These are phyloP conservation scores for Ia io DNA, from an alignment of 2,113 vertebrate genomes.

Conservation along the genomic window DNA sequence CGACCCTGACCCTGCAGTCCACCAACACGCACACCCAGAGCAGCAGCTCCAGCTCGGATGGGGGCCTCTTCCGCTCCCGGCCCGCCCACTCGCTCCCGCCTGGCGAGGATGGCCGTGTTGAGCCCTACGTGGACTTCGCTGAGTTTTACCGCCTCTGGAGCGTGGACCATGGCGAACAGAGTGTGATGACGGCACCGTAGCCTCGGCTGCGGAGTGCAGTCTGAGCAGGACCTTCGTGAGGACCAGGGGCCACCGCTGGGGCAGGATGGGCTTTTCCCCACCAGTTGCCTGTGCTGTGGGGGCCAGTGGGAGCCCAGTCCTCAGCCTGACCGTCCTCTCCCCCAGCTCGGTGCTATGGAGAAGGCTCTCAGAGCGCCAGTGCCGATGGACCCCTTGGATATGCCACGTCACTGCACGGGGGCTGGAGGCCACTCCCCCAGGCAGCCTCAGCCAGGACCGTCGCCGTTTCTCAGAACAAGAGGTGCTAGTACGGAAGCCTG, in stretches of 20 bases:
- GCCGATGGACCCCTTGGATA: neutral
- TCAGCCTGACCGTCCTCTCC: neutral
- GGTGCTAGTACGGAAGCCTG: fast-evolving
- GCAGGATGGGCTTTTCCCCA: neutral
- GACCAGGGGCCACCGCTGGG: neutral
- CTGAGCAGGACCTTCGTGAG: neutral
- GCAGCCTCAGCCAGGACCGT: neutral
- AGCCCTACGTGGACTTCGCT: conserved; percentile 97
- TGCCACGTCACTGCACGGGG: neutral
- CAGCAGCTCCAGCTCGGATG: conserved; percentile 95
- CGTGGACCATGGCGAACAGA: conserved; percentile 90
- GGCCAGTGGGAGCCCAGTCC: fast-evolving
- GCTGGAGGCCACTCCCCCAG: neutral
- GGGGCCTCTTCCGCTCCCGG: conserved; percentile 94
- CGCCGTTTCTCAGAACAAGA: fast-evolving
- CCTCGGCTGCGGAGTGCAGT: fast-evolving
- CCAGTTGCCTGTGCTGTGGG: fast-evolving
- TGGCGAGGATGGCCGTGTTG: conserved; percentile 94
- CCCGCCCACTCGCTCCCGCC: conserved; percentile 93
- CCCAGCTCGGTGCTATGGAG: neutral
- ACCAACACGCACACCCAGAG: conserved; percentile 98
- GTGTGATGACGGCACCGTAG: conserved; percentile 76
- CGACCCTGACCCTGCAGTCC: conserved; percentile 95
- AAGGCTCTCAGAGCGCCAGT: neutral
- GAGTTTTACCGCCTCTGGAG: conserved; percentile 97